A percentile compares a stretch with the other conserved stretches of the same genome.
Conservation (phyloP, 2,888 invertebrate genomes). For the Zhuqinia jingwanae region DNA sequence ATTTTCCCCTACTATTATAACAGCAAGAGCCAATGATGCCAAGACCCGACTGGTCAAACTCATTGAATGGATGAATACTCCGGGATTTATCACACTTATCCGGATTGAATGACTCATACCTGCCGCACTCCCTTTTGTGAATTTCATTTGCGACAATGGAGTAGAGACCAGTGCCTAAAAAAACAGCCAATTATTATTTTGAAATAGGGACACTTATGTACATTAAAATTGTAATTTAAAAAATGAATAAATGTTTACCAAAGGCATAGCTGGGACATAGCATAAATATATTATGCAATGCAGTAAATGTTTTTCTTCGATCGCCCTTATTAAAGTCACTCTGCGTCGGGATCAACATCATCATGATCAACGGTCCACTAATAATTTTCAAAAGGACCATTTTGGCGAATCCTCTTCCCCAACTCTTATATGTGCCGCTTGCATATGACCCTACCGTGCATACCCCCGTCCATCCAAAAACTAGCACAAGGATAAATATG, state of each 20-base stretch:
- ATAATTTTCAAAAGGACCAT: slow-evolving; percentile 45
- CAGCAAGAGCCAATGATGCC: slow-evolving; percentile 41
- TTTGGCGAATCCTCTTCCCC: slow-evolving; percentile 47
- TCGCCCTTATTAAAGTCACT: neutral
- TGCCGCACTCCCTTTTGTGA: slow-evolving; percentile 27
- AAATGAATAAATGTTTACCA: slow-evolving; percentile 30
- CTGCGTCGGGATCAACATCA: slow-evolving; percentile 51
- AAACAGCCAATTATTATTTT: too few relatives aligned
- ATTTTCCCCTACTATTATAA: slow-evolving; percentile 24
- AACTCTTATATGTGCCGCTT: neutral
- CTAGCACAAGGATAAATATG: slow-evolving; percentile 22
- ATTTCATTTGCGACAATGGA: slow-evolving; percentile 48
- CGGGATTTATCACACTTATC: neutral
- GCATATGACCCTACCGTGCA: slow-evolving; percentile 56
- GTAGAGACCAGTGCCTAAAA: slow-evolving; percentile 41
- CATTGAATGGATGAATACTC: slow-evolving; percentile 32
- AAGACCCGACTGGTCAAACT: slow-evolving; percentile 40
- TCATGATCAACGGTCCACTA: slow-evolving; percentile 45
- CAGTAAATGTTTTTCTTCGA: neutral
- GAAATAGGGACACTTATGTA: too few relatives aligned
- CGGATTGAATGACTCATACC: neutral
- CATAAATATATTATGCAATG: slow-evolving; percentile 45
- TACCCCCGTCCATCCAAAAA: slow-evolving; percentile 35
- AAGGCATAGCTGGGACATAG: slow-evolving; percentile 60
- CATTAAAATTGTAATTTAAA: too few relatives aligned